Conservation (phyloP, 1,140 invertebrate species). For the Sinonovacula constricta region DNA sequence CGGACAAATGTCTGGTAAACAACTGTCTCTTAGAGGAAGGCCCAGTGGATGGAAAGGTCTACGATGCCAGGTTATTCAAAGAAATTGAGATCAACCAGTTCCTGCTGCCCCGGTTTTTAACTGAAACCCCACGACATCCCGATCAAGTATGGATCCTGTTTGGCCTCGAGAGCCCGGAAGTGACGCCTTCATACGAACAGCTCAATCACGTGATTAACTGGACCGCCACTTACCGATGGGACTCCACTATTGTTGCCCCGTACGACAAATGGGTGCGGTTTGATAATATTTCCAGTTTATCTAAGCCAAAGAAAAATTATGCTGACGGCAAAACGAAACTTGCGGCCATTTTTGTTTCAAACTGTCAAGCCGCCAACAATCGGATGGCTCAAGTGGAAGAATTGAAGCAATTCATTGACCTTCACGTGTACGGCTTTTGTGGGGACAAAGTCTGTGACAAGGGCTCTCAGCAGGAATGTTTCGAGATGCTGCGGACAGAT, state of each 20-base stretch:
- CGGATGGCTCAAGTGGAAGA: constrained; percentile 81
- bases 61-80: constrained; percentile 45
- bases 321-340: constrained; percentile 76
- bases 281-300: constrained; percentile 19
- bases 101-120: not conserved
- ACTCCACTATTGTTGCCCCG: constrained; percentile 96
- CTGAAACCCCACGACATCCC: constrained; percentile 1
- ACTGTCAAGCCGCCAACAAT: constrained; percentile 81
- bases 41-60: not conserved
- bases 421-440: constrained; percentile 86
- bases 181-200: not conserved
- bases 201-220: constrained; percentile 85
- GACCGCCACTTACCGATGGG: constrained; percentile 91
- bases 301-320: constrained; percentile 55
- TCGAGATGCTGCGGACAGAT: constrained; percentile 91
- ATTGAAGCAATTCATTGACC: constrained; percentile 82
- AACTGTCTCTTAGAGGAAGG: constrained; percentile 16
- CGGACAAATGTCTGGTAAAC: constrained; percentile 33
- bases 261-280: constrained; percentile 86
- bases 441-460: constrained; percentile 73
- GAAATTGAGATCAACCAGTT: constrained; percentile 30
- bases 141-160: constrained; percentile 59
- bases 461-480: constrained; percentile 88
- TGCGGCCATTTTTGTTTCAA: constrained; percentile 79
- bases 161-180: constrained; percentile 45